Evolutionary conservation across 2,113 vertebrate genomes (phyloP).

Genomic region (Chlamydotis undulata): DNA sequence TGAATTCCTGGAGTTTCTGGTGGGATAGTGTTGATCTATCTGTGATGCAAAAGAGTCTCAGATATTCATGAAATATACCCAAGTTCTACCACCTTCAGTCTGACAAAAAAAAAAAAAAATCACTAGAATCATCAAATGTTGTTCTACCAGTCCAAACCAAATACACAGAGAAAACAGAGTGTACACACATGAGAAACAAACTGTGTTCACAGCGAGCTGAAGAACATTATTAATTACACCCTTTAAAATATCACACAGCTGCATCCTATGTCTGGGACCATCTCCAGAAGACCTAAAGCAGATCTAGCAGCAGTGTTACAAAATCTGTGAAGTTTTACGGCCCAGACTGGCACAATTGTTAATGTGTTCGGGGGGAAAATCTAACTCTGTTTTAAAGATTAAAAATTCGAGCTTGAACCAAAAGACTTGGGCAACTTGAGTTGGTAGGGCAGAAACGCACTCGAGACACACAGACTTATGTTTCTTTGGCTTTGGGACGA

Average conservation of each 20-base stretch:
- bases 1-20: not conserved
- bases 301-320: not conserved
- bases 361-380: not conserved
- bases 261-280: not conserved
- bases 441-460: not conserved
- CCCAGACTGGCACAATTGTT: not conserved
- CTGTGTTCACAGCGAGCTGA: not conserved
- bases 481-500: not conserved
- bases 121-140: not conserved
- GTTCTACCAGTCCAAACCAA: not conserved
- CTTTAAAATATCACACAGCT: not conserved
- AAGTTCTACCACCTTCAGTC: not conserved
- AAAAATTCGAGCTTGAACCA: not conserved
- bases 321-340: not conserved
- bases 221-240: not conserved
- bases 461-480: not conserved
- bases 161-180: not conserved
- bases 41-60: not conserved
- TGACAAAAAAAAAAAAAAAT: not conserved
- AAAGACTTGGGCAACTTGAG: not conserved
- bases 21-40: not conserved
- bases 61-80: not conserved
- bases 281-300: not conserved
- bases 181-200: not conserved
- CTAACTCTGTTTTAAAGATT: not conserved